Conservation (phyloP, 2,888 invertebrate genomes). For the Bimastos eiseni region DNA sequence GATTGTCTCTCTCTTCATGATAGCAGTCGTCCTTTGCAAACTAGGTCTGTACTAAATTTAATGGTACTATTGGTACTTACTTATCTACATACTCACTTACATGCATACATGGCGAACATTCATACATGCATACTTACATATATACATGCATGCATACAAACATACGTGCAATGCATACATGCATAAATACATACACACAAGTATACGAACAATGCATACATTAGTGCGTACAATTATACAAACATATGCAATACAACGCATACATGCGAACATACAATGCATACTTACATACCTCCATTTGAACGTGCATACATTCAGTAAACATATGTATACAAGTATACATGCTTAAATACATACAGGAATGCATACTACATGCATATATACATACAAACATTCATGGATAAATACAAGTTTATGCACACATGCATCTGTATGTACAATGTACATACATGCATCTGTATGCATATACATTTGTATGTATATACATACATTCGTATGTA, state of each 20-base stretch:
- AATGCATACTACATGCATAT: too few species aligned
- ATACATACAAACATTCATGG: too few species aligned
- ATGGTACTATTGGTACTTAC: neutral
- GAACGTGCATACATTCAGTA: too few species aligned
- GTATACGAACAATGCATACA: too few species aligned
- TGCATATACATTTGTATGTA: too few species aligned
- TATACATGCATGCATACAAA: neutral
- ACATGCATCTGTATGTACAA: too few species aligned
- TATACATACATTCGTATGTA: too few species aligned
- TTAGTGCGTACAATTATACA: too few species aligned
- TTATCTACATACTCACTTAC: neutral
- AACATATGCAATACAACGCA: too few species aligned
- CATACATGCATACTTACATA: neutral
- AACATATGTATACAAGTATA: neutral
- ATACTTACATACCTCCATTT: neutral
- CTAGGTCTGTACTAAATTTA: constrained; percentile 59
- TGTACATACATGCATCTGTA: too few species aligned
- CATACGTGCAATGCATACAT: neutral
- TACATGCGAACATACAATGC: neutral
- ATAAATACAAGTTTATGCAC: too few species aligned
- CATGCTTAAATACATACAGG: neutral
- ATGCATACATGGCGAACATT: neutral
- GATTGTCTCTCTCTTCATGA: constrained; percentile 64
- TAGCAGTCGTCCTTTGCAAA: constrained; percentile 65
- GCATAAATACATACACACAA: too few species aligned